Evolutionary conservation across 2,113 vertebrate genomes (phyloP), one percentile per base, ranked within the genome.

Genomic region (Lonchura striata): DNA sequence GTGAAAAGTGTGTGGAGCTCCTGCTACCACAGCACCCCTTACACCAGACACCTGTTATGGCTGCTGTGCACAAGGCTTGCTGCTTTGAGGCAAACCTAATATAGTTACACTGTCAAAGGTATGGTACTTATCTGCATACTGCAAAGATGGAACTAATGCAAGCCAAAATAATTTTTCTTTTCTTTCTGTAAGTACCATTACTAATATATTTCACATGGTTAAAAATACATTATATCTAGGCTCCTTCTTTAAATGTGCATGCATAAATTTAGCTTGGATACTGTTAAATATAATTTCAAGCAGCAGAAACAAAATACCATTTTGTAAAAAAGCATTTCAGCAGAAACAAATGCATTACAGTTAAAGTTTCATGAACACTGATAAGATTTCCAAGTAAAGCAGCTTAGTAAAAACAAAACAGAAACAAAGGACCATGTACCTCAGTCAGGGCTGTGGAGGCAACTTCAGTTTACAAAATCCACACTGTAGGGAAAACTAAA

Each of bases 141-240:
- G 63, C 72, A 91, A 96, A 96, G 80, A 94, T 42, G 79, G 91
- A 95, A 91, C 41, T 83, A 83, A 86, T 79, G 70, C 52, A 87
- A 89, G 49, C 42, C 68, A 92, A 86, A 96, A 93, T 79, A 3
- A 37, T 89, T 91, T 91, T 64, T 65, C 71, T 64, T 88, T 88
- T 82, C 66, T 82, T 88, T 74, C 64, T 91, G 53, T 95, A 93
- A 96, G 50, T 83, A 92, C 82, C 86, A 92, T 97, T 64, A 86
- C 88, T 97, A 95, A 89, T 88, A 94, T 95, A 94, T 87, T 96
- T 96, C 91, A 94, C 83, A 82, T 88, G 84, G 70, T 94, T 86
- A 92, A 94, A 96, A 94, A 92, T 61, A 64, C 71, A 81, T 93
- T 90, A 79, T 93, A 90, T 83, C 86, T 85, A 71, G 57, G 54